Evolutionary conservation across 2,797 vertebrate species (phyloP).

Genomic region (Catostomus latipinnis): DNA sequence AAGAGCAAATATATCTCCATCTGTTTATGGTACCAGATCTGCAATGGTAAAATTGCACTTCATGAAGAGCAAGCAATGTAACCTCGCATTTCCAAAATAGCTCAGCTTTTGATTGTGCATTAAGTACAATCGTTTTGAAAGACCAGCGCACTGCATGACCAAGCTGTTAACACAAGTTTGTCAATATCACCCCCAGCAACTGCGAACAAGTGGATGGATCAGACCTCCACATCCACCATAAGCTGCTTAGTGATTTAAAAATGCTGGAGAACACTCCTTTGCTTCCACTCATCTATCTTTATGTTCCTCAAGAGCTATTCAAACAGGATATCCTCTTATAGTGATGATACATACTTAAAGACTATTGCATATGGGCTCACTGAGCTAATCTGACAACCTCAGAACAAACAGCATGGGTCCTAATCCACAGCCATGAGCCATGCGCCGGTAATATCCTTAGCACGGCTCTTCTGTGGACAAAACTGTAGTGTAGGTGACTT

Average conservation of each 20-base stretch:
- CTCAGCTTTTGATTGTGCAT: neutral
- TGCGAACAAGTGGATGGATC: conserved; percentile 48
- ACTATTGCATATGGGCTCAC: conserved; percentile 64
- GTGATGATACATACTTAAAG: conserved; percentile 62
- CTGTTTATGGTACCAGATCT: neutral
- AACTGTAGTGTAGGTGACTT: conserved; percentile 10
- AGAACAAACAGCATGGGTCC: conserved; percentile 65
- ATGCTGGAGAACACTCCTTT: conserved; percentile 32
- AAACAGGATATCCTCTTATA: conserved; percentile 61
- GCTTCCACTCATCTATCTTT: conserved; percentile 35
- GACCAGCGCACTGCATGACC: neutral
- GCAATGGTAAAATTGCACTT: neutral
- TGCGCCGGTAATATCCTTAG: neutral
- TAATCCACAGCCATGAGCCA: conserved; percentile 63
- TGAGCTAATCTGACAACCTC: conserved; percentile 69
- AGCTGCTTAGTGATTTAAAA: conserved; percentile 61
- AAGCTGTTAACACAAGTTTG: conserved; percentile 32
- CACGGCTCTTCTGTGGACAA: conserved; percentile 64
- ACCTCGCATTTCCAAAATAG: conserved; percentile 4
- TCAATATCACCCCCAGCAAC: conserved; percentile 42
- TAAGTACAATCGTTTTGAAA: conserved; percentile 23
- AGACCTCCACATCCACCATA: conserved; percentile 57
- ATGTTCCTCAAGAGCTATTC: conserved; percentile 65
- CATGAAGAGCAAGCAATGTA: neutral
- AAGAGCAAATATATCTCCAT: no score